Evolutionary conservation across 2,797 vertebrate species (phyloP), one percentile per base, ranked within the genome.

Genomic region (Ctenopoma kingsleyae): DNA sequence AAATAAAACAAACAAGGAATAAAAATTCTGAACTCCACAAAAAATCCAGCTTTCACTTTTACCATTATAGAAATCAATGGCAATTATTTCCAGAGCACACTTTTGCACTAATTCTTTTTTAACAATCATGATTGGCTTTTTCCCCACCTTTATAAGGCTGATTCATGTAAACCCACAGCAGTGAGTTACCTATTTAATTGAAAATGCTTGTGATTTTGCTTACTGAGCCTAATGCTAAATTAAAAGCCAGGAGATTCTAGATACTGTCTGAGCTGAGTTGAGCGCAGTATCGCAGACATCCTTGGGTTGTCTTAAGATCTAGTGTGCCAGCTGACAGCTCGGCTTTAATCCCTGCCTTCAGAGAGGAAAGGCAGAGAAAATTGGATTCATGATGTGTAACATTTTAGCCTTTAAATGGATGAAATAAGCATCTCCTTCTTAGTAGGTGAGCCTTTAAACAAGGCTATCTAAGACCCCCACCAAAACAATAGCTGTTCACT

Each of bases 311-410:
- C 91, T 91, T 70, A 68, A 90, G 91, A 93, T 91, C 89, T 88
- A 87, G 86, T 72, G 67, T 67, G 79, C 63, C 65, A 61, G 79
- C 88, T 93, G 93, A 93, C 93, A 94, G 92, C 91, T 89, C 71
- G 50, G 67, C 91, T 93, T 91, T 95, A 95, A 95, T 94, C 94
- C 93, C 79, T 80, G 82, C 91, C 86, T 91, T 92, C 88, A 87
- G 79, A 87, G 76, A 89, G 86, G 89, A 90, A 91, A 86, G 79
- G 86, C 72, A 71, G 74, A 82, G 86, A 82, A 93, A 94, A 95
- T 92, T 91, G 90, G 89, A 94, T 94, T 92, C 90, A 91, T 88
- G 89, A 92, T 91, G 90, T 90, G 89, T 83, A 93, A 92, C 91
- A 92, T 93, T 92, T 92, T 84, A 92, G 91, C 87, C 91, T 90